Evolutionary conservation across 2,888 invertebrate genomes (phyloP).

Genomic region (Thereva unica): DNA sequence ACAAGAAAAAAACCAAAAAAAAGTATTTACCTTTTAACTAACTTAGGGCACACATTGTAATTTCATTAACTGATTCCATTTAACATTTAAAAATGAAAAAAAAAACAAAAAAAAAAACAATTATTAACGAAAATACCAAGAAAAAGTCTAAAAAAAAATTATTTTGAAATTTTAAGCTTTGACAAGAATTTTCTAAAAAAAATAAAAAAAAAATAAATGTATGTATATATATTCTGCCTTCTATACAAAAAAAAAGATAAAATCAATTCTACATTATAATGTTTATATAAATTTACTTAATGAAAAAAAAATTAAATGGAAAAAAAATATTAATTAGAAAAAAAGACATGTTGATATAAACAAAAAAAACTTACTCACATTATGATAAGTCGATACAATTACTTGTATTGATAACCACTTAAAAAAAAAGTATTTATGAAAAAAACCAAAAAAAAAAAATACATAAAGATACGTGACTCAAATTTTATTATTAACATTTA

Average conservation of each 20-base stretch:
- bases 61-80: constrained; percentile 28
- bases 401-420: constrained; percentile 18
- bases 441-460: too few relatives aligned
- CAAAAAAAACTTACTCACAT: constrained; percentile 7
- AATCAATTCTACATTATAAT: constrained; percentile 33
- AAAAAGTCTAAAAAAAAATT: constrained; percentile 27
- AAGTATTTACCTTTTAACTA: constrained; percentile 24
- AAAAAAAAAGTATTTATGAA: constrained; percentile 15
- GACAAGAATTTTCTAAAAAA: constrained; percentile 27
- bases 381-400: not conserved
- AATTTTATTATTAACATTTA: not conserved
- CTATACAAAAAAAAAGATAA: constrained; percentile 14
- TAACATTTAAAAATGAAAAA: constrained; percentile 28
- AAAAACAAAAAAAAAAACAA: constrained; percentile 17
- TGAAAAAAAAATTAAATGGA: constrained; percentile 9
- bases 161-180: constrained; percentile 34
- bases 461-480: constrained; percentile 25
- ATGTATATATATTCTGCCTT: constrained; percentile 35
- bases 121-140: constrained; percentile 13
- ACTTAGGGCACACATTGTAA: constrained; percentile 30
- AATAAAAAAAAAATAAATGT: constrained; percentile 14
- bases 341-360: constrained; percentile 8
- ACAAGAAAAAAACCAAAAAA: constrained; percentile 12
- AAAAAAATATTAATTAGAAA: constrained; percentile 14
- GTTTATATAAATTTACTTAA: constrained; percentile 31